Evolutionary conservation across 1,140 invertebrate genomes (phyloP).

Genomic region (Hetaerina americana): DNA sequence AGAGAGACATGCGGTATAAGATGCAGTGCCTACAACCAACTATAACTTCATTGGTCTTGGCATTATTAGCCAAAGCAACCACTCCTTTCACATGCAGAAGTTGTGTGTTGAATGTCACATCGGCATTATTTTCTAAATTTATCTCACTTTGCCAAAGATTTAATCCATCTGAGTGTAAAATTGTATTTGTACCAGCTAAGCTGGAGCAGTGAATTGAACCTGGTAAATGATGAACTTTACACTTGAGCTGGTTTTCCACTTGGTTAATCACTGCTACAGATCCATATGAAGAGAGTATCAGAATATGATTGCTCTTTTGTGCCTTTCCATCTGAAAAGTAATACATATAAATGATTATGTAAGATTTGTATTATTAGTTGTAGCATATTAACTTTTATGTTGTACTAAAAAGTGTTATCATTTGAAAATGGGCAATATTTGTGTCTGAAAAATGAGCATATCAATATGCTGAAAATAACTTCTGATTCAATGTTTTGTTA

Average conservation of each 20-base stretch:
- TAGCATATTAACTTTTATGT: neutral
- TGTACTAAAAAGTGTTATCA: neutral
- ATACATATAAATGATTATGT: too few species aligned
- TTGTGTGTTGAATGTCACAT: neutral
- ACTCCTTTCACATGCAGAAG: neutral
- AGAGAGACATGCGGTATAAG: neutral
- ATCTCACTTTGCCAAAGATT: neutral
- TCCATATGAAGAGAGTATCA: neutral
- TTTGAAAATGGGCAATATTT: too few species aligned
- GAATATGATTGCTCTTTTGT: neutral
- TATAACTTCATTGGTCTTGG: neutral
- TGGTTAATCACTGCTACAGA: neutral
- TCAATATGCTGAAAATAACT: too few species aligned
- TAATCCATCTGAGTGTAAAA: neutral
- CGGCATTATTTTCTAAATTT: neutral
- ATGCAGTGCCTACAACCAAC: neutral
- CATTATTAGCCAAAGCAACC: neutral
- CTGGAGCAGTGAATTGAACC: too few species aligned
- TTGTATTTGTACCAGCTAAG: too few species aligned
- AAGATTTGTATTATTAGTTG: neutral
- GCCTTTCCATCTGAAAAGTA: neutral
- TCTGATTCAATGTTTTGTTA: too few species aligned
- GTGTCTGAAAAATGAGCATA: too few species aligned
- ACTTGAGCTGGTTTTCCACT: too few species aligned
- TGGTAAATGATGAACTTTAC: too few species aligned